These are phyloP conservation scores for Gadus macrocephalus DNA, from an alignment of 2,113 vertebrate genomes.

Conservation along the genomic window DNA sequence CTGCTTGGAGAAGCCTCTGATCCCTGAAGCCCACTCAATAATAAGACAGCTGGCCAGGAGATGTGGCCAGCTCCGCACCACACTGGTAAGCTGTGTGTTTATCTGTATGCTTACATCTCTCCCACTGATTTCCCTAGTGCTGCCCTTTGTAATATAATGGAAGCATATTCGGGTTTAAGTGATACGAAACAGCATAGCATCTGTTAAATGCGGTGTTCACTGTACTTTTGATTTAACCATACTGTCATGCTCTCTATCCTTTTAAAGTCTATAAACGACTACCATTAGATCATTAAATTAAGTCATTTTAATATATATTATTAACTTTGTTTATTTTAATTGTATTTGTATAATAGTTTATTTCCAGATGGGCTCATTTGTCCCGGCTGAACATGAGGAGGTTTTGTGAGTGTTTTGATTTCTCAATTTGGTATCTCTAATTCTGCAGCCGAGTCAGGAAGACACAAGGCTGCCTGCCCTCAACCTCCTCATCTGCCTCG, in stretches of 20 bases:
- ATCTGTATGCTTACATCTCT: neutral
- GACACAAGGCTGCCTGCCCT: slow-evolving; percentile 87
- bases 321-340: no score
- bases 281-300: no score
- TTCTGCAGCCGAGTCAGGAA: slow-evolving; percentile 80
- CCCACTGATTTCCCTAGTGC: no score
- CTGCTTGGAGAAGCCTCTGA: slow-evolving; percentile 92
- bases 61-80: slow-evolving; percentile 84
- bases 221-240: no score
- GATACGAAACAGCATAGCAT: no score
- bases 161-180: no score
- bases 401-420: neutral
- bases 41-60: slow-evolving; percentile 92
- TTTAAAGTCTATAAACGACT: no score
- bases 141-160: no score
- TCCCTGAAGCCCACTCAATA: slow-evolving; percentile 94
- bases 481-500: slow-evolving; percentile 94
- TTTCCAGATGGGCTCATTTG: neutral
- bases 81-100: slow-evolving; percentile 74
- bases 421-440: slow-evolving; percentile 1
- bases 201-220: no score
- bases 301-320: no score
- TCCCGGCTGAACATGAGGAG: no score
- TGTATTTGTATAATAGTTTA: neutral
- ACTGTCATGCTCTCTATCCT: no score